Evolutionary conservation across 2,888 invertebrate genomes (phyloP).

Genomic region (Coenonympha glycerion): DNA sequence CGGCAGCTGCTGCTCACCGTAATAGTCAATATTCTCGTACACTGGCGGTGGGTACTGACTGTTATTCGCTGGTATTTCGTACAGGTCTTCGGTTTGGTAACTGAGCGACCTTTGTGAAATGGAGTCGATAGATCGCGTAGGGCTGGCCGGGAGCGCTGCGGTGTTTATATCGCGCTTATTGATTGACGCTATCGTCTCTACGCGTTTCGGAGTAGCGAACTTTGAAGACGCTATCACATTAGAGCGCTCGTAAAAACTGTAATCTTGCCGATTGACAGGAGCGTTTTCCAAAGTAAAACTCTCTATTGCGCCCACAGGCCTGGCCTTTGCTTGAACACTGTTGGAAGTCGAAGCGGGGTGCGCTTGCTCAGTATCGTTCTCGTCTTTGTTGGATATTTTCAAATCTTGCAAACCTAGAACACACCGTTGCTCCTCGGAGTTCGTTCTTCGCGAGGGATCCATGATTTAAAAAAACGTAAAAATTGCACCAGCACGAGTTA

Average conservation of each 20-base stretch:
- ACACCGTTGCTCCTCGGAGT: slow-evolving; percentile 64
- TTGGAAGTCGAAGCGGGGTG: slow-evolving; percentile 59
- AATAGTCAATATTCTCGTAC: slow-evolving; percentile 90
- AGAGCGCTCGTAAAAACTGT: slow-evolving; percentile 79
- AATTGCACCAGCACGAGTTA: slow-evolving; percentile 18
- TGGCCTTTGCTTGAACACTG: slow-evolving; percentile 63
- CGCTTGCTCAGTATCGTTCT: slow-evolving; percentile 72
- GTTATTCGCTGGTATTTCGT: slow-evolving; percentile 63
- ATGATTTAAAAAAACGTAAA: slow-evolving; percentile 33
- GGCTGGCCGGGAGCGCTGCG: slow-evolving; percentile 67
- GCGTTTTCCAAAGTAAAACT: slow-evolving; percentile 78
- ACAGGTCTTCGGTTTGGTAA: slow-evolving; percentile 66
- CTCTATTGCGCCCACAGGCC: slow-evolving; percentile 79
- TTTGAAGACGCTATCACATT: slow-evolving; percentile 86
- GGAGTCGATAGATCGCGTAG: slow-evolving; percentile 77
- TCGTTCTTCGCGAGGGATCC: slow-evolving; percentile 65
- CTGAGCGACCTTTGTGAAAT: slow-evolving; percentile 77
- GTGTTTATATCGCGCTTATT: slow-evolving; percentile 63
- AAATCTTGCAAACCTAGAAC: slow-evolving; percentile 71
- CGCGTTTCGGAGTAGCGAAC: slow-evolving; percentile 84
- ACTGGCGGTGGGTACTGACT: slow-evolving; percentile 70
- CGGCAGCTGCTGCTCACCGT: slow-evolving; percentile 75
- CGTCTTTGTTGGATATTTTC: slow-evolving; percentile 70
- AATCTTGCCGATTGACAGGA: slow-evolving; percentile 63
- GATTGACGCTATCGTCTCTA: slow-evolving; percentile 77